phyloP scores from a whole-genome alignment of 2,888 invertebrate species.

The Colletes collaris region DNA sequence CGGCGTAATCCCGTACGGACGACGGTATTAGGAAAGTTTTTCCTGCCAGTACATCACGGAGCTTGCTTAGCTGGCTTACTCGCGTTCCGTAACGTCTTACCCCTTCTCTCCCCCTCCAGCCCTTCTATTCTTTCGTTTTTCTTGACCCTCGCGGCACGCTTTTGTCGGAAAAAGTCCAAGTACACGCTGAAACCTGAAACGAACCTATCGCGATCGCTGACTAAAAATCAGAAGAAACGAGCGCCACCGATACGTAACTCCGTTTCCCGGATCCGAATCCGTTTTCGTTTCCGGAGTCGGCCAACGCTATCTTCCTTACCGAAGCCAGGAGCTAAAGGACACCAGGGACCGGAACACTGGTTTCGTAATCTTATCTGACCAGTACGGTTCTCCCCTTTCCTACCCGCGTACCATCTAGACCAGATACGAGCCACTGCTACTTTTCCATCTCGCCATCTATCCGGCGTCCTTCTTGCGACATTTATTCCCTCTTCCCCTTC shows the following conservation, averaged over 20 bases:
- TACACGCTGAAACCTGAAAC: slow-evolving; percentile 35
- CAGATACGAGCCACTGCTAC: slow-evolving; percentile 58
- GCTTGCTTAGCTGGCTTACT: slow-evolving; percentile 71
- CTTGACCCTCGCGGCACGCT: slow-evolving; percentile 11
- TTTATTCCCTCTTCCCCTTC: slow-evolving; percentile 27
- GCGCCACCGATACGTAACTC: slow-evolving; percentile 68
- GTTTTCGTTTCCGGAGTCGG: slow-evolving; percentile 74
- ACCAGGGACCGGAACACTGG: slow-evolving; percentile 75
- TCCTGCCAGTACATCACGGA: slow-evolving; percentile 74
- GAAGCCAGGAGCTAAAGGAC: slow-evolving; percentile 77
- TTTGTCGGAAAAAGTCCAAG: slow-evolving; percentile 9
- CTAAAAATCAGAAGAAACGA: slow-evolving; percentile 74
- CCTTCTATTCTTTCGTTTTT: slow-evolving; percentile 40
- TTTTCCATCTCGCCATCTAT: slow-evolving; percentile 30
- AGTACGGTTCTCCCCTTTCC: slow-evolving; percentile 59
- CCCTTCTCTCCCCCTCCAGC: slow-evolving; percentile 1
- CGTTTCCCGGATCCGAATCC: slow-evolving; percentile 70
- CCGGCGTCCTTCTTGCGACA: slow-evolving; percentile 30
- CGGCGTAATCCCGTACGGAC: slow-evolving; percentile 78
- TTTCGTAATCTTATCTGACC: slow-evolving; percentile 77
- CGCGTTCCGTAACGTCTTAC: slow-evolving; percentile 52
- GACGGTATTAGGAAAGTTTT: slow-evolving; percentile 82
- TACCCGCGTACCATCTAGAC: slow-evolving; percentile 47
- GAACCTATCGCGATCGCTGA: slow-evolving; percentile 69
- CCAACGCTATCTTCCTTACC: slow-evolving; percentile 66